Percentiles rank a stretch among this genome's conserved stretches.
Evolutionary conservation across 2,797 vertebrate species (phyloP).

Genomic region (Choloepus didactylus): DNA sequence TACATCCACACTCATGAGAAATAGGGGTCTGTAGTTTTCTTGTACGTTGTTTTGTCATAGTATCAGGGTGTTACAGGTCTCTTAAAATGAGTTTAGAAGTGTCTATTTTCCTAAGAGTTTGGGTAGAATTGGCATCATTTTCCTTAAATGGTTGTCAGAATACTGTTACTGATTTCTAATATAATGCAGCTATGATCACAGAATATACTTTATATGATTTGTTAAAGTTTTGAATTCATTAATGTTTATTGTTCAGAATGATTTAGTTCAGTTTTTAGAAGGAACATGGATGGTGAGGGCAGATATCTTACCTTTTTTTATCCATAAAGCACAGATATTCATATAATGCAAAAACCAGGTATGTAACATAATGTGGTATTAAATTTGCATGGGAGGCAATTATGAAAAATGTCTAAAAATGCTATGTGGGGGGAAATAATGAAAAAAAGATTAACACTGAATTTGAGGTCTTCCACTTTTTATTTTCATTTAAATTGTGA

Average conservation of each 20-base stretch:
- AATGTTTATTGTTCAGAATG: not conserved
- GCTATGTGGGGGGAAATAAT: not conserved
- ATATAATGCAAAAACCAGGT: not conserved
- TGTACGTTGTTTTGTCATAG: not conserved
- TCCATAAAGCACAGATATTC: not conserved
- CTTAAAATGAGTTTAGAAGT: not conserved
- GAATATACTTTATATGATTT: not conserved
- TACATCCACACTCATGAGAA: not conserved
- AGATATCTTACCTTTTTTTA: not conserved
- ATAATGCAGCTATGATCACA: not conserved
- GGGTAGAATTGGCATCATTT: not conserved
- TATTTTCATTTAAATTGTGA: constrained; percentile 56
- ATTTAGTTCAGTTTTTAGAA: not conserved
- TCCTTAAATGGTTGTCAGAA: not conserved
- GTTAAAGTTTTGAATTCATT: not conserved
- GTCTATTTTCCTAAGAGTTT: not conserved
- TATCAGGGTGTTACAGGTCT: not conserved
- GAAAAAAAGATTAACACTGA: constrained; percentile 15
- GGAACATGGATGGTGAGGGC: not conserved
- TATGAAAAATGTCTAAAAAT: not conserved
- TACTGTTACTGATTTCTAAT: not conserved
- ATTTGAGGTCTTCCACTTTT: not conserved
- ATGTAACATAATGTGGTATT: not conserved
- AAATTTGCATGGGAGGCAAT: not conserved
- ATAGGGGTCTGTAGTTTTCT: not conserved